Evolutionary conservation across 2,888 invertebrate species (phyloP).

Genomic region (Congeria kusceri): DNA sequence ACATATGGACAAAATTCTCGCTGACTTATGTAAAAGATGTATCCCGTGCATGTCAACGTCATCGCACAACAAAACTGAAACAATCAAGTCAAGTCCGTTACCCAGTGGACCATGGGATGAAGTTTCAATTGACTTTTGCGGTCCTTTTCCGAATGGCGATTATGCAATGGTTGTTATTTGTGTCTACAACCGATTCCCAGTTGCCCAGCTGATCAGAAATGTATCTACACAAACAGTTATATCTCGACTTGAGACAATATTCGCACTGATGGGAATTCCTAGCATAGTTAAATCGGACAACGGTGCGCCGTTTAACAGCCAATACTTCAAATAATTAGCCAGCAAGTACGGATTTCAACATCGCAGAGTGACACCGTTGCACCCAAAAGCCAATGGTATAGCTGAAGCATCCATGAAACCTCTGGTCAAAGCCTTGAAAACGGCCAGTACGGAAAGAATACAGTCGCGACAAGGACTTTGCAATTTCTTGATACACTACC

Average conservation of each 20-base stretch:
- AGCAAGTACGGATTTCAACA: background rate
- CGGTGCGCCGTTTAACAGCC: background rate
- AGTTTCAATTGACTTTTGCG: conserved; percentile 16
- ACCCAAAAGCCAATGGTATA: conserved; percentile 18
- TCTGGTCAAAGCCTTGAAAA: conserved; percentile 22
- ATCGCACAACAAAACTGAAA: background rate
- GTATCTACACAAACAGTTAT: background rate
- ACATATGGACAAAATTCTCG: conserved; percentile 21
- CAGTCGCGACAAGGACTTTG: conserved; percentile 23
- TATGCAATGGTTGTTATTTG: conserved; percentile 4
- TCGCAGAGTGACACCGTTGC: background rate
- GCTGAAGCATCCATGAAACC: conserved; percentile 39
- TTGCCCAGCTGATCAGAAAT: conserved; percentile 3
- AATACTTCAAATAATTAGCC: background rate
- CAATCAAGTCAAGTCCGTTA: background rate
- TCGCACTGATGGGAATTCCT: background rate
- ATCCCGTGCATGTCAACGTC: background rate
- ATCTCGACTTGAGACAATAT: background rate
- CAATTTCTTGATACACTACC: background rate
- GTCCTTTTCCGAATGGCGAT: conserved; percentile 11
- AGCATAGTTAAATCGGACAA: conserved; percentile 4
- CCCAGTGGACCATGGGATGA: conserved; percentile 4
- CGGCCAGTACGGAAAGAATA: conserved; percentile 5
- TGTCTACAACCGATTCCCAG: conserved; percentile 8
- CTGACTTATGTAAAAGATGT: background rate